Evolutionary conservation across 53 echinoderm and acorn worm species (phyloP), one percentile per base, ranked within the genome.

Genomic region (Hippasteria phrygiana): DNA sequence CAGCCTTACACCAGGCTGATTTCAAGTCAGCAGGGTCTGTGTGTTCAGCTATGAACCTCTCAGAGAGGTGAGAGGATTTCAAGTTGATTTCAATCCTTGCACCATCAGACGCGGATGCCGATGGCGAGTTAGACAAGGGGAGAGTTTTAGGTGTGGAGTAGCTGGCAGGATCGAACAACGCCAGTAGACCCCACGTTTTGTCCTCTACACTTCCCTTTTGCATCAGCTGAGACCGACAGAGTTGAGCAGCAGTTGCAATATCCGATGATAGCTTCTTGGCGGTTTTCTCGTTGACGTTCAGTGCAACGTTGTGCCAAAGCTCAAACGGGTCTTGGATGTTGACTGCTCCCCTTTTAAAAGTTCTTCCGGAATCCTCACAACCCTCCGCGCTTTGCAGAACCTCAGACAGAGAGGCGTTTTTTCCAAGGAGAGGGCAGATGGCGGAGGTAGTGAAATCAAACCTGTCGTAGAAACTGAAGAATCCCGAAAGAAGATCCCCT

Each of bases 321-420:
- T 98, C 98, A 41, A 98, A 84, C 4, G 98, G 98, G 73, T 98
- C 98, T 82, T 96, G 95, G 73, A 98, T 93, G 86, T 95, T 95
- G 71, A 95, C 13, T 11, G 91, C 73, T 17, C 91, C 90, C 18
- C 59, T 40, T 70, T 91, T 95, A 77, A 95, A 95, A 50, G 0
- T 65, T n/a, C 55, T 75, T 26, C 39, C 88, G 1, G 83, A 47
- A 40, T 48, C 35, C 12, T 26, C 47, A 16, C 66, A 45, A 26
- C 59, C 76, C 4, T 28, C 36, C 14, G 66, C 80, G 9, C 46
- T 11, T 13, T 74, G 69, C 1, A 56, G 50, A 24, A 94, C 87
- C 24, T 90, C 75, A 20, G 89, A 54, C 0, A 99, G 33, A 11
- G 96, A 75, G 37, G 88, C 20, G 20, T 75, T 75, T 46, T 72